Conservation (phyloP, 2,888 invertebrate species). For the Allolobophora icterica region DNA sequence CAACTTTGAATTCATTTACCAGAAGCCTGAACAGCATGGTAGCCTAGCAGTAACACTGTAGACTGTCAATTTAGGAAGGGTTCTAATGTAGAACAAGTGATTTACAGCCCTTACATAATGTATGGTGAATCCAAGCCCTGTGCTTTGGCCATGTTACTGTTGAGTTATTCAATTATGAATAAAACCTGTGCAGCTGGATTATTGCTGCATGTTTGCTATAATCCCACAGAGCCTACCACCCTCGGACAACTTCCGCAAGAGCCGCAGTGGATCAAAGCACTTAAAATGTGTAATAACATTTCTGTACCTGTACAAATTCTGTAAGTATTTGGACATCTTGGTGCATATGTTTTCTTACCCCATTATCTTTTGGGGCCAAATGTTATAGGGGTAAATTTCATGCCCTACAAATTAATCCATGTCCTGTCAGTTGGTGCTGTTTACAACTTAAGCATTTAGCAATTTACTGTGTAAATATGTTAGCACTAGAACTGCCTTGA, state of each 20-base stretch:
- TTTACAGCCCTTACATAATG: not conserved
- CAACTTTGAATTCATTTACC: not conserved
- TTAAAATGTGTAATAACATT: conserved; percentile 17
- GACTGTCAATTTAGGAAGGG: not conserved
- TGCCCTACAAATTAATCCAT: not conserved
- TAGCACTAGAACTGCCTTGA: conserved; percentile 24
- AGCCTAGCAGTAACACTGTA: not conserved
- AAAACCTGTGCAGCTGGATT: no score
- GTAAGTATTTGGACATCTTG: not conserved
- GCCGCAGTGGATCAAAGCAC: not conserved
- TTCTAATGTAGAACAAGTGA: not conserved
- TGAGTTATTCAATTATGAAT: no score
- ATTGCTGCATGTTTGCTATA: not conserved
- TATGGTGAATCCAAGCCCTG: not conserved
- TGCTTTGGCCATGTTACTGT: no score
- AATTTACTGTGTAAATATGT: conserved; percentile 3
- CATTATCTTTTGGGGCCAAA: not conserved
- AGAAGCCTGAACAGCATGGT: not conserved
- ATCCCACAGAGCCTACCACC: not conserved
- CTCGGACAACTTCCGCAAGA: not conserved
- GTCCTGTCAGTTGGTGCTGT: conserved; percentile 20
- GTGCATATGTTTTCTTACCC: conserved; percentile 9
- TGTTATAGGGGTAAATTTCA: conserved; percentile 21
- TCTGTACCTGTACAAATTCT: not conserved
- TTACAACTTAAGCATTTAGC: not conserved